Base-by-base conservation (phyloP, 2,113 vertebrate species). In the Coryphaenoides rupestris region DNA sequence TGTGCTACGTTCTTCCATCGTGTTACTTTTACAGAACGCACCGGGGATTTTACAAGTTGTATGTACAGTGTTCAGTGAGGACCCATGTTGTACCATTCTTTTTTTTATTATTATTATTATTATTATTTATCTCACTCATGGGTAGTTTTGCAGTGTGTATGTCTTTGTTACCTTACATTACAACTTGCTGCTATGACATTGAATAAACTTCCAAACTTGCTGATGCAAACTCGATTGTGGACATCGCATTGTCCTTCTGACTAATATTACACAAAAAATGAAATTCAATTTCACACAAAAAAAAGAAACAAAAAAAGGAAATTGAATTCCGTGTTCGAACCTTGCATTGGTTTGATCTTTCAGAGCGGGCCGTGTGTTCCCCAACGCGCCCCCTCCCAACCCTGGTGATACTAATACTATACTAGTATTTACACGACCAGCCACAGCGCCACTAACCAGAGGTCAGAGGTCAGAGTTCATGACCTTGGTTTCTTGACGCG, bases 151-250 rank as follows among this genome's bases (percentile, higher is more conserved):
- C 62, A 75, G 75, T 84, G 76, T 87, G 77, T 85, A 78, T 84
- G 78, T 83, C 70, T 85, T 85, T 86, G 79, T 86, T 86, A 83
- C 75, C 77, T 81, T 77, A 83, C 80, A 80, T 84, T 82, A 77
- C 67, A 82, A 85, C 75, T 73, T 86, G 87, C 87, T 89, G 87
- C 87, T 87, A 89, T 83, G 83, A 86, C 83, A 86, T 87, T 63
- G 77, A 85, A 82, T 87, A 89, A 87, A 87, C 66, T 82, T 86
- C 77, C 81, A 81, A 84, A 76, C 76, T 77, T 88, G 82, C 82
- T 87, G 81, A 85, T 77, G 84, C 83, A 82, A 80, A 80, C 61
- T 58, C 83, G 68, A 83, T n/a, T 19, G 69, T 83, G 76, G 63
- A 84, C 56, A 82, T 84, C 47, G 9, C 47, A 50, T 50, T 50